phyloP scores from a whole-genome alignment of 2,797 vertebrate species.

The Pachyuromys duprasi region DNA sequence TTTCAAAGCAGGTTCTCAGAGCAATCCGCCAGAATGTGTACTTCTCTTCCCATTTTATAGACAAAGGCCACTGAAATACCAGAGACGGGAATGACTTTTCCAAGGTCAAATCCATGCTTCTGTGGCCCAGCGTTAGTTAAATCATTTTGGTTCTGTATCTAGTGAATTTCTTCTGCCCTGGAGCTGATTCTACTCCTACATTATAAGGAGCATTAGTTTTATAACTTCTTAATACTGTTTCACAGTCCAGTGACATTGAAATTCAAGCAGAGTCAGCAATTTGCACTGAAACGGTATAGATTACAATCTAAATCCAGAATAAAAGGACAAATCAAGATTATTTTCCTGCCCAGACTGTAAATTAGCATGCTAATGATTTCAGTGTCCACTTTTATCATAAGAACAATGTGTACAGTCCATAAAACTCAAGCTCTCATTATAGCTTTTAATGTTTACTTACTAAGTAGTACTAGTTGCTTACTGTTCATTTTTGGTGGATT shows the following conservation, averaged over 20 bases:
- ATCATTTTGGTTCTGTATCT: background rate
- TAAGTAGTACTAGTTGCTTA: background rate
- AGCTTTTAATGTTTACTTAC: background rate
- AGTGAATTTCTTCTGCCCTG: background rate
- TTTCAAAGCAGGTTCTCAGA: background rate
- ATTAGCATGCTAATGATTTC: slow-evolving; percentile 1
- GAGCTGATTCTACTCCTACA: background rate
- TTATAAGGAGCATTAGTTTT: slow-evolving; percentile 22
- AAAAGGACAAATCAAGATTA: slow-evolving; percentile 36
- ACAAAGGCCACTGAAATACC: background rate
- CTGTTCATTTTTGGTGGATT: background rate
- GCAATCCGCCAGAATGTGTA: background rate
- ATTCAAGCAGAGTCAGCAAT: slow-evolving; percentile 43
- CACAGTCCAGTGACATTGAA: slow-evolving; percentile 12
- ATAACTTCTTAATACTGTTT: background rate
- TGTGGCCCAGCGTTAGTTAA: background rate
- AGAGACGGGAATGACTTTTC: background rate
- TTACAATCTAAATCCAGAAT: slow-evolving; percentile 25
- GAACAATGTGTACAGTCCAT: background rate
- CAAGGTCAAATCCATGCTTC: background rate
- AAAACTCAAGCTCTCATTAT: background rate
- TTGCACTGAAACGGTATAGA: slow-evolving; percentile 18
- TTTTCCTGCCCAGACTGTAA: slow-evolving; percentile 3
- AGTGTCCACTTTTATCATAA: slow-evolving; percentile 17
- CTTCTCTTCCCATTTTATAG: slow-evolving; percentile 18